phyloP scores from a whole-genome alignment of 1,140 invertebrate genomes.

The Trachelipus rathkii region DNA sequence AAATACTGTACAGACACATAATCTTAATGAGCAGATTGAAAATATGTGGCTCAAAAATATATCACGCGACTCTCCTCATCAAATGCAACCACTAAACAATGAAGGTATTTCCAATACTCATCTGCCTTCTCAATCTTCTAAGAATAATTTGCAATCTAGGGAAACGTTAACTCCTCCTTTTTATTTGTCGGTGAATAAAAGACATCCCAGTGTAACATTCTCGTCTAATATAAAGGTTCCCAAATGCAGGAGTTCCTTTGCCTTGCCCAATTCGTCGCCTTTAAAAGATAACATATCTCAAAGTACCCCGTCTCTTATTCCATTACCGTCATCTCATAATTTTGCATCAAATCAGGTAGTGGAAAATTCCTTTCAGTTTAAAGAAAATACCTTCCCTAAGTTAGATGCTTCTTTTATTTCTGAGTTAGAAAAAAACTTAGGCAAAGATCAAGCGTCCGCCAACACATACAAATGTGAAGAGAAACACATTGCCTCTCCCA shows the following conservation, averaged over 20 bases:
- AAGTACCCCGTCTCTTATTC: conserved; percentile 6
- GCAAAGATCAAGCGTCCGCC: conserved; percentile 54
- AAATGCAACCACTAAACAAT: not conserved
- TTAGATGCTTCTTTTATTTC: conserved; percentile 59
- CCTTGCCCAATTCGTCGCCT: not conserved
- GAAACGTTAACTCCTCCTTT: not conserved
- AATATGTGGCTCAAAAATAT: conserved; percentile 31
- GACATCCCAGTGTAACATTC: not conserved
- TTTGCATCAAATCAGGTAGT: not conserved
- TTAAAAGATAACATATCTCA: conserved; percentile 6
- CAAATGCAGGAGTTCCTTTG: not conserved
- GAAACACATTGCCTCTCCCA: conserved; percentile 28
- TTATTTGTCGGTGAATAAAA: not conserved
- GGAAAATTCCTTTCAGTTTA: not conserved
- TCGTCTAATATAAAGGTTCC: not conserved
- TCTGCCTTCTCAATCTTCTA: not conserved
- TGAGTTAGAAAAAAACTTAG: conserved; percentile 61
- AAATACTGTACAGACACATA: not conserved
- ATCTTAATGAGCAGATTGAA: conserved; percentile 27
- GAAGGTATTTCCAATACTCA: not conserved
- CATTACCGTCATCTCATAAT: not conserved
- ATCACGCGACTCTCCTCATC: not conserved
- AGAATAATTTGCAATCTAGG: not conserved
- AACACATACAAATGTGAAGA: conserved; percentile 49
- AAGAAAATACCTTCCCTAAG: conserved; percentile 44